These are phyloP conservation scores for Steatocranus sp. DNA, from an alignment of 2,797 vertebrate genomes.

Conservation along the genomic window DNA sequence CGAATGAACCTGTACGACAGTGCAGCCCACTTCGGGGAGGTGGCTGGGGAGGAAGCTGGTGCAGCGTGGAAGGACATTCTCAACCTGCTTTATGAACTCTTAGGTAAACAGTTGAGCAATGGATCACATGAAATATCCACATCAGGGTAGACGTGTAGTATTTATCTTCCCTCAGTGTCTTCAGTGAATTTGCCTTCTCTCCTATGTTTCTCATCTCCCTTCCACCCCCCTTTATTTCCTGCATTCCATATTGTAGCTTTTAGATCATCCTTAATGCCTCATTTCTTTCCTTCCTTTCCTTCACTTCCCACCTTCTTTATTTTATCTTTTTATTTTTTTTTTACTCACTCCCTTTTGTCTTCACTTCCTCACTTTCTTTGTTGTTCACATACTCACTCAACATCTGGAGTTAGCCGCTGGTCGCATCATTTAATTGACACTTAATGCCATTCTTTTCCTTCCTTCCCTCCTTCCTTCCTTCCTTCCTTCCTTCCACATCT, in stretches of 20 bases:
- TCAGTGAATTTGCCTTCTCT: background rate
- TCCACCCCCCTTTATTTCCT: background rate
- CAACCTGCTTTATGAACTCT: constrained; percentile 91
- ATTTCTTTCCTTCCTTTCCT: background rate
- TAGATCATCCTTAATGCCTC: background rate
- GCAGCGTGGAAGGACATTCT: constrained; percentile 93
- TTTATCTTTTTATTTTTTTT: background rate
- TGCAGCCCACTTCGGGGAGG: constrained; percentile 89
- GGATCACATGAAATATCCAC: constrained; percentile 18
- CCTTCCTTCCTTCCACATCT: background rate
- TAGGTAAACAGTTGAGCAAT: constrained; percentile 77
- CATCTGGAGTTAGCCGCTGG: background rate
- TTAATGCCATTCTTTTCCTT: background rate
- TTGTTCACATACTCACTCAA: background rate
- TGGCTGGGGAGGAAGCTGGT: constrained; percentile 85
- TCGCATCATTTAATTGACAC: background rate
- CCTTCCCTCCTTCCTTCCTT: background rate
- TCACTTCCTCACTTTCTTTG: background rate
- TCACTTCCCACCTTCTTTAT: background rate
- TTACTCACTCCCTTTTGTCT: background rate
- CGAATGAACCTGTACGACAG: constrained; percentile 93
- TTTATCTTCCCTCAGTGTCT: constrained; percentile 31
- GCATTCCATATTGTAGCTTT: background rate
- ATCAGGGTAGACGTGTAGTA: constrained; percentile 9
- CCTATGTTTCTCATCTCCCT: background rate